These are phyloP conservation scores for Drosophila kurseongensis DNA, from an alignment of 1,140 invertebrate species.

Conservation along the genomic window DNA sequence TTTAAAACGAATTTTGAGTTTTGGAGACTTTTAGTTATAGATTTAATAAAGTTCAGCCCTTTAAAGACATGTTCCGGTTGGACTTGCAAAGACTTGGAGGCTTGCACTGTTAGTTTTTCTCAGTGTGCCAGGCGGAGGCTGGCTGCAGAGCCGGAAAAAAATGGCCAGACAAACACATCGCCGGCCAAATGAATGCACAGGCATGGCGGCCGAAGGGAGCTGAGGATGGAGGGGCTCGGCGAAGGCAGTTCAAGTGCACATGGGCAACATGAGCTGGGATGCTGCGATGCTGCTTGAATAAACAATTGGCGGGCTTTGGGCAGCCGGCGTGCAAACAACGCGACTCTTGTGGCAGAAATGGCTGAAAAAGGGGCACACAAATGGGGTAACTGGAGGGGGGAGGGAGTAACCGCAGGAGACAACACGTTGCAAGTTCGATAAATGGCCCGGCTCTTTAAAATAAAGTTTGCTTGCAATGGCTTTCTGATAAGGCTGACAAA, in stretches of 20 bases:
- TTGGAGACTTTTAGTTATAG: too few relatives aligned
- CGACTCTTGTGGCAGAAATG: constrained; percentile 25
- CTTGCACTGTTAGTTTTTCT: not conserved
- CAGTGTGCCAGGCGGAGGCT: constrained; percentile 10
- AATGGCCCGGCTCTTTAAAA: constrained; percentile 62
- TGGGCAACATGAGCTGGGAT: constrained; percentile 27
- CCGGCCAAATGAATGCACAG: constrained; percentile 64
- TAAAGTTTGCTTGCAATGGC: constrained; percentile 63
- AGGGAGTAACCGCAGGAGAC: constrained; percentile 17
- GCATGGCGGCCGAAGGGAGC: constrained; percentile 16
- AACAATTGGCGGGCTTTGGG: constrained; percentile 68
- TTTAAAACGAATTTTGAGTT: too few relatives aligned
- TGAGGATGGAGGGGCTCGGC: not conserved
- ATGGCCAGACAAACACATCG: constrained; percentile 51
- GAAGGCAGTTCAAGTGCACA: constrained; percentile 23
- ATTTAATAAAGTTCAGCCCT: too few relatives aligned
- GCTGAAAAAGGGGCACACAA: not conserved
- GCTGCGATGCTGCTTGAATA: constrained; percentile 68
- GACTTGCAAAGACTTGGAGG: too few relatives aligned
- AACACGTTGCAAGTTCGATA: constrained; percentile 52
- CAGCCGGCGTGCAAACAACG: constrained; percentile 60
- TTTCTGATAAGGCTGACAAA: constrained; percentile 68
- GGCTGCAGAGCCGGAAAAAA: constrained; percentile 28
- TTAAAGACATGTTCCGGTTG: too few relatives aligned
- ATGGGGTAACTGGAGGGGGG: not conserved